A percentile compares a stretch with the other conserved stretches of the same genome.
Conservation (phyloP, 1,140 invertebrate species). For the Drosophila parabipectinata region DNA sequence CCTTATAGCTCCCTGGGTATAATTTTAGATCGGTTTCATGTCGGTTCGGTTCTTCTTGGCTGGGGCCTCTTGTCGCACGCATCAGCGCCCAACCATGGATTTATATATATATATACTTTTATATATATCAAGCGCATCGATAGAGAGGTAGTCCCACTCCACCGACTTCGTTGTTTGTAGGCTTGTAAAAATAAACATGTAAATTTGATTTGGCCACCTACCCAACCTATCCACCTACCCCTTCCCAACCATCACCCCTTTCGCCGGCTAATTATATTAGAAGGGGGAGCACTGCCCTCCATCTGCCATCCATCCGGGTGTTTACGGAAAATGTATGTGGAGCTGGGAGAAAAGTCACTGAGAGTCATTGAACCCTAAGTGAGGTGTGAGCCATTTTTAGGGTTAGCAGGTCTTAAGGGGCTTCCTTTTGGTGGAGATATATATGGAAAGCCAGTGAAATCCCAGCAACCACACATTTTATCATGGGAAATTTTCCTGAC, state of each 20-base stretch:
- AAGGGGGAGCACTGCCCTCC: slow-evolving; percentile 22
- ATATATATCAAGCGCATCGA: slow-evolving; percentile 20
- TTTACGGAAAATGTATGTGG: slow-evolving; percentile 37
- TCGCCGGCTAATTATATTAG: slow-evolving; percentile 68
- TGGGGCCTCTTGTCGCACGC: slow-evolving; percentile 63
- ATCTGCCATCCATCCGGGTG: slow-evolving; percentile 18
- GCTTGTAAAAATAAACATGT: slow-evolving; percentile 79
- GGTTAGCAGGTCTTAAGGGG: slow-evolving; percentile 11
- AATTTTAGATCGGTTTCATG: slow-evolving; percentile 52
- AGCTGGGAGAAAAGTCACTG: slow-evolving; percentile 31
- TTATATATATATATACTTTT: not conserved
- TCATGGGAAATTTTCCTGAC: not conserved
- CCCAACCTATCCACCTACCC: slow-evolving; percentile 8
- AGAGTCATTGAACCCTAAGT: slow-evolving; percentile 62
- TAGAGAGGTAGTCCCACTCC: slow-evolving; percentile 47
- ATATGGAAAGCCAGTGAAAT: too few species aligned
- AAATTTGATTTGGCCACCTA: slow-evolving; percentile 76
- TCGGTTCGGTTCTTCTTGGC: slow-evolving; percentile 64
- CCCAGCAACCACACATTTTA: too few species aligned
- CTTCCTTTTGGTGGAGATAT: not conserved
- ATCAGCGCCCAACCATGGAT: slow-evolving; percentile 50
- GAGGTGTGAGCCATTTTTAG: slow-evolving; percentile 45
- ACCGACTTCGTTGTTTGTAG: slow-evolving; percentile 31
- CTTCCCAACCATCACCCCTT: slow-evolving; percentile 2
- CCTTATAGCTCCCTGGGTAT: slow-evolving; percentile 16